These are phyloP conservation scores for Caenorhabditis elegans DNA, from an alignment of 1,140 invertebrate species.

Conservation along the genomic window WBcel235 BX284604.4:11335501-11336000, in stretches of 20 bases:
- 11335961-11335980: neutral
- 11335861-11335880: neutral
- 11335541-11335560: neutral
- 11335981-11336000: too few relatives aligned
- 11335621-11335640: neutral
- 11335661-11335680: neutral
- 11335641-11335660: neutral
- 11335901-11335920: neutral
- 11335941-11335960: neutral
- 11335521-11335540: neutral
- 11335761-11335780: neutral
- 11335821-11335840: neutral
- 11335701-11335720: neutral
- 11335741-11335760: neutral
- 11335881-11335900: neutral
- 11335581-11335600: neutral
- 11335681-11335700: neutral
- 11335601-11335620: neutral
- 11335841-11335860: neutral
- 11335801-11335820: neutral
- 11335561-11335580: neutral
- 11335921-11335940: neutral
- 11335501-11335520: conserved; percentile 39
- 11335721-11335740: conserved; percentile 5
- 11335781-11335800: neutral